Evolutionary conservation across 2,113 vertebrate species (phyloP).

Genomic region (Carassius gibelio): DNA sequence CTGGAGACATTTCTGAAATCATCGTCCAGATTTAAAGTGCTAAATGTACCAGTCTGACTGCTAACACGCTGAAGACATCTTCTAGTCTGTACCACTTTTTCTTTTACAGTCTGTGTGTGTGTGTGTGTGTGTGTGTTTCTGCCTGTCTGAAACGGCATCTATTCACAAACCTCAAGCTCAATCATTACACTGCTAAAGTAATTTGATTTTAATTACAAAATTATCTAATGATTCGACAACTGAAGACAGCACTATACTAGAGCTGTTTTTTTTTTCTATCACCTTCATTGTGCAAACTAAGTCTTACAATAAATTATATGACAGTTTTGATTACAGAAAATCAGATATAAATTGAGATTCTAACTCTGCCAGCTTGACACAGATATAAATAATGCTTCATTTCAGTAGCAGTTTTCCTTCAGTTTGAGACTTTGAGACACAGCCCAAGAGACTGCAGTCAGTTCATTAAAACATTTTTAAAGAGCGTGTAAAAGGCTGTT

Average conservation of each 20-base stretch:
- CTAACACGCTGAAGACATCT: conserved; percentile 34
- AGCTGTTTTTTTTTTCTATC: not conserved
- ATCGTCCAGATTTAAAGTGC: conserved; percentile 45
- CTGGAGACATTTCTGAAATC: conserved; percentile 46
- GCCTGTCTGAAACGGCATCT: not conserved
- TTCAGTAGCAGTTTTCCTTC: not conserved
- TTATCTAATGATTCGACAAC: conserved; percentile 31
- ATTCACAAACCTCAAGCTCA: conserved; percentile 11
- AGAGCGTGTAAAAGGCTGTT: conserved; percentile 26
- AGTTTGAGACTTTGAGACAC: conserved; percentile 1
- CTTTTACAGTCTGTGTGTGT: too few species aligned
- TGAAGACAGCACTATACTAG: conserved; percentile 15
- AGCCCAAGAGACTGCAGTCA: conserved; percentile 36
- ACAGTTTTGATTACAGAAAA: conserved; percentile 28
- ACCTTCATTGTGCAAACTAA: conserved; percentile 16
- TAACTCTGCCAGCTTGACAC: not conserved
- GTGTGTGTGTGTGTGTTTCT: too few species aligned
- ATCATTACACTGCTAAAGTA: conserved; percentile 40
- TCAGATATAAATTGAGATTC: not conserved
- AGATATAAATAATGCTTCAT: conserved; percentile 31
- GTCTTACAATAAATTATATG: conserved; percentile 33
- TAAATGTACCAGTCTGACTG: conserved; percentile 38
- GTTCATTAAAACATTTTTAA: conserved; percentile 35
- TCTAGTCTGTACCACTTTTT: conserved; percentile 23
- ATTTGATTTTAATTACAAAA: conserved; percentile 54